These are phyloP conservation scores for Drosophila virilis DNA, from an alignment of 1,140 invertebrate genomes.

Conservation along the genomic window DNA sequence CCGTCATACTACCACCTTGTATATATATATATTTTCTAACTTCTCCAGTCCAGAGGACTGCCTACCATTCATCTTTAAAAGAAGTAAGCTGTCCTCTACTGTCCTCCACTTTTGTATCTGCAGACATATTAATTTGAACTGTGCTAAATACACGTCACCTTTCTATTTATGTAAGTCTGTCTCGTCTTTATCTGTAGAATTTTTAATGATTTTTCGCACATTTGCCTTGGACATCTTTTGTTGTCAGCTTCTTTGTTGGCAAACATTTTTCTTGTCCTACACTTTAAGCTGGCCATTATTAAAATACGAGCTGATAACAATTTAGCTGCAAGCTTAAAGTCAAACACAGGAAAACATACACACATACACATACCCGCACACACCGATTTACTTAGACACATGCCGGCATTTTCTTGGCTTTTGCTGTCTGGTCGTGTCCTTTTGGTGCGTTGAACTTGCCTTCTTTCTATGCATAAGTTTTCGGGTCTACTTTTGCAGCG, in stretches of 20 bases:
- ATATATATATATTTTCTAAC: constrained; percentile 6
- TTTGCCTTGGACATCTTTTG: constrained; percentile 55
- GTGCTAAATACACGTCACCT: constrained; percentile 65
- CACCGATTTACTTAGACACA: constrained; percentile 22
- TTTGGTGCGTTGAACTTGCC: constrained; percentile 76
- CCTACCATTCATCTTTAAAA: constrained; percentile 44
- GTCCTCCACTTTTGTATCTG: constrained; percentile 37
- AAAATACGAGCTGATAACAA: constrained; percentile 78
- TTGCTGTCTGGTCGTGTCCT: constrained; percentile 71
- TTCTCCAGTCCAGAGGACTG: constrained; percentile 25
- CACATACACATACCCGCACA: constrained; percentile 32
- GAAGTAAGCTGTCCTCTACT: constrained; percentile 21
- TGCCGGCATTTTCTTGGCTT: constrained; percentile 42
- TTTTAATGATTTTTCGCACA: constrained; percentile 75
- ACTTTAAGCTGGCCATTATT: constrained; percentile 81
- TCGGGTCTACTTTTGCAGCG: constrained; percentile 46
- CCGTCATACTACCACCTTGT: constrained; percentile 1
- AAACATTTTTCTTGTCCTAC: constrained; percentile 80
- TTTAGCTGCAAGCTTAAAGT: constrained; percentile 75
- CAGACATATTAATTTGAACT: constrained; percentile 75
- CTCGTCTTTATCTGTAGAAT: constrained; percentile 56
- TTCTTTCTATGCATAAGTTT: constrained; percentile 43
- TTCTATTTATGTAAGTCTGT: constrained; percentile 37
- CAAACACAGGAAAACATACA: constrained; percentile 62
- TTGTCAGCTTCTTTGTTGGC: constrained; percentile 68